A percentile compares a stretch with the other conserved stretches of the same genome.
Evolutionary conservation across 2,113 vertebrate species (phyloP).

Genomic region (Dromiciops gliroides): DNA sequence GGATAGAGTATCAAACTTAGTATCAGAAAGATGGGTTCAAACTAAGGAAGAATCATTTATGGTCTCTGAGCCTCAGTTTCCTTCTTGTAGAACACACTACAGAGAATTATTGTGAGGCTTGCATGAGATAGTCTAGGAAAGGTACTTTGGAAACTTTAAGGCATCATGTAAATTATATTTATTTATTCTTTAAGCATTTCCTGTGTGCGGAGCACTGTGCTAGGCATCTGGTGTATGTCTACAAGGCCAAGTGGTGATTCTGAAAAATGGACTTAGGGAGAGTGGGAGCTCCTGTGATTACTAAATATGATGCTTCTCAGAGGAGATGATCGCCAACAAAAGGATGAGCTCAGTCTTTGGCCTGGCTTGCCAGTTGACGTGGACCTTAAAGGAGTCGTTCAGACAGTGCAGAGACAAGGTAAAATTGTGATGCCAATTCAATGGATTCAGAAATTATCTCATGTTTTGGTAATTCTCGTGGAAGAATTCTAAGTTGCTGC

Average conservation of each 20-base stretch:
- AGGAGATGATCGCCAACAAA: neutral
- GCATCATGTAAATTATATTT: neutral
- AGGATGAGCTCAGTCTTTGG: neutral
- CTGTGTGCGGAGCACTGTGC: no score
- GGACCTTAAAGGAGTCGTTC: neutral
- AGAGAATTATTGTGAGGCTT: neutral
- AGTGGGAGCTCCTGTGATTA: neutral
- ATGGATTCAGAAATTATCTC: neutral
- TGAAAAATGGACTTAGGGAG: neutral
- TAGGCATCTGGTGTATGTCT: no score
- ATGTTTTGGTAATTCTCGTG: neutral
- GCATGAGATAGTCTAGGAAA: neutral
- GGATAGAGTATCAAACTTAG: no score
- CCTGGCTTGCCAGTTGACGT: neutral
- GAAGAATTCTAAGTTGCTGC: neutral
- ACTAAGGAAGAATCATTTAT: neutral
- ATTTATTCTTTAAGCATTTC: neutral
- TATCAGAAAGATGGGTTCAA: neutral
- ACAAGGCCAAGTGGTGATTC: neutral
- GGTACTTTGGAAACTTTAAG: neutral
- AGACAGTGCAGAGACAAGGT: neutral
- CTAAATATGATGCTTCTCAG: neutral
- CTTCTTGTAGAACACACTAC: neutral
- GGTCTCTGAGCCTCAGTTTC: no score
- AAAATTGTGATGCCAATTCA: neutral